Base-by-base conservation (phyloP, 2,797 vertebrate species). In the Novumbra hubbsi region DNA sequence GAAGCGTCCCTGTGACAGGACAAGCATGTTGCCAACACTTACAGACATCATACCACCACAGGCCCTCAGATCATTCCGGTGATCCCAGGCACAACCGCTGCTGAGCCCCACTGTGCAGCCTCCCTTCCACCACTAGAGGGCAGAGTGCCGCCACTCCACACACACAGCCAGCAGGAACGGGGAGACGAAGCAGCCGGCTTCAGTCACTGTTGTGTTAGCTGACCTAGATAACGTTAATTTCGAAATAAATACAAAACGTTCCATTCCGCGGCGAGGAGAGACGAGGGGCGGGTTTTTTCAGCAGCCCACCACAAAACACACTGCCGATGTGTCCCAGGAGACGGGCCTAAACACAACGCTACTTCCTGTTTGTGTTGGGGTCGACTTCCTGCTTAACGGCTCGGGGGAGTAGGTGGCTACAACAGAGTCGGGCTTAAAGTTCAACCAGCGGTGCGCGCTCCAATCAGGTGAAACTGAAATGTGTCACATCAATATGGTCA, bases 211-310 rank as follows among this genome's bases (percentile, higher is more conserved):
- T 84, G 79, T 57, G 81, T 86, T 85, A 88, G 80, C 78, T 91
- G 91, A 91, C 91, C 91, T 86, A 92, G 87, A 89, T 91, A 89
- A 85, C 86, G 80, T 86, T 72, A 81, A 83, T 88, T 89, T 86
- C 78, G 70, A 86, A 86, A 81, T 86, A 88, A 88, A 90, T 89
- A 84, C 87, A 74, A 87, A 83, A 88, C 83, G 74, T 78, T 76
- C 78, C 83, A 71, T 80, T 87, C 78, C 78, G 76, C 81, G 73
- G 69, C 83, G 78, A 78, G 73, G 84, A 75, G 84, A 76, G 86
- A 69, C 77, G 55, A 57, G 4, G 14, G 76, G 9, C 45, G 32
- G n/a, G n/a, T n/a, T n/a, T 21, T 41, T 21, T 15, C 41, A 15
- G 9, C n/a, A 68, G 66, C 28, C 73, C 6, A 2, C 48, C 74